phyloP scores from a whole-genome alignment of 2,113 vertebrate species.

The Stictonetta naevosa region DNA sequence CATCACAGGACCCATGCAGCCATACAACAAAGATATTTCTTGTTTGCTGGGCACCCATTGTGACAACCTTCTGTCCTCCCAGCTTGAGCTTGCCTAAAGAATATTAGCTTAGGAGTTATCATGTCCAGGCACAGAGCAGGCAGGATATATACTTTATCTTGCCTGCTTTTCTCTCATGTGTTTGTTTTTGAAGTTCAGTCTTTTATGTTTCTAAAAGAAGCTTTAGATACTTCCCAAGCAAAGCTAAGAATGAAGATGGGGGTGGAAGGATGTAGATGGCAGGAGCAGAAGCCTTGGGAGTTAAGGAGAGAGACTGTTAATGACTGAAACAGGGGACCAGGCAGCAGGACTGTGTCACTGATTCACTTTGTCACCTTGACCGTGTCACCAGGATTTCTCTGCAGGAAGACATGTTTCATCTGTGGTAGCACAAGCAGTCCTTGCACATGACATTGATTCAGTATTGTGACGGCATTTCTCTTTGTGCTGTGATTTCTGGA shows the following conservation, averaged over 20 bases:
- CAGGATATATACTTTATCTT: not conserved
- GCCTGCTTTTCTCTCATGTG: not conserved
- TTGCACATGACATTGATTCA: not conserved
- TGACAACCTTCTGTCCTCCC: not conserved
- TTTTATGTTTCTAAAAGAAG: constrained; percentile 4
- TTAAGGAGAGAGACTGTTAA: not conserved
- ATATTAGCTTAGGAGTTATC: not conserved
- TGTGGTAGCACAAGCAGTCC: not conserved
- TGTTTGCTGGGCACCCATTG: not conserved
- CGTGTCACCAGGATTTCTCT: not conserved
- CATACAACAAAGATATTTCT: not conserved
- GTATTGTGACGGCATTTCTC: not conserved
- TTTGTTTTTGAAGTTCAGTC: constrained; percentile 16
- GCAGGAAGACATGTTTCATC: not conserved
- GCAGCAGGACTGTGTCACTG: not conserved
- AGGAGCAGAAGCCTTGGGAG: not conserved
- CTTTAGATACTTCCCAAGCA: not conserved
- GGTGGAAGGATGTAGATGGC: not conserved
- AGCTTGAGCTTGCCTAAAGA: not conserved
- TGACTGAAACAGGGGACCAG: not conserved
- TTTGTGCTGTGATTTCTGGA: not conserved
- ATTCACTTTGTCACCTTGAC: not conserved
- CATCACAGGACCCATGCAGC: not conserved
- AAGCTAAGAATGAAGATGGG: not conserved
- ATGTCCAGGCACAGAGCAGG: not conserved